phyloP scores from a whole-genome alignment of 2,113 vertebrate species.

The Isichthys henryi region DNA sequence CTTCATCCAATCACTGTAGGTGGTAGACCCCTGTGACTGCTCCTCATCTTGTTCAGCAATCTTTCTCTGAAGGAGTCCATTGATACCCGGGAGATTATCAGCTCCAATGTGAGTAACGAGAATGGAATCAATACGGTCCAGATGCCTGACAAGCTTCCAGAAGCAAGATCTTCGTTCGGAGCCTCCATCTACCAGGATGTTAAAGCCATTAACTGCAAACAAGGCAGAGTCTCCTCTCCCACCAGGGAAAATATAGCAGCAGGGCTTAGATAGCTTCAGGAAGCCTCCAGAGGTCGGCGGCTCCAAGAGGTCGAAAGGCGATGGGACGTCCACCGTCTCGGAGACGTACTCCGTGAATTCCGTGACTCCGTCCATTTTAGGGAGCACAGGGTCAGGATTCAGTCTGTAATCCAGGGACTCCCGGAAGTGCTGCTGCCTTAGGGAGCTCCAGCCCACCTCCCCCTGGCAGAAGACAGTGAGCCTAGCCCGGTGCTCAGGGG shows the following conservation, averaged over 20 bases:
- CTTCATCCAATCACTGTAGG: slow-evolving; percentile 90
- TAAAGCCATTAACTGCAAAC: slow-evolving; percentile 96
- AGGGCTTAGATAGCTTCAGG: slow-evolving; percentile 93
- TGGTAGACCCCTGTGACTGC: slow-evolving; percentile 79
- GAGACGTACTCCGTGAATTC: slow-evolving; percentile 92
- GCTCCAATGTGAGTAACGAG: slow-evolving; percentile 95
- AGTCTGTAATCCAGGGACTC: slow-evolving; percentile 70
- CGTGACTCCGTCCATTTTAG: slow-evolving; percentile 86
- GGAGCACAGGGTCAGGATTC: slow-evolving; percentile 76
- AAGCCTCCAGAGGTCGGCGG: slow-evolving; percentile 96
- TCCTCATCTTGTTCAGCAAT: slow-evolving; percentile 92
- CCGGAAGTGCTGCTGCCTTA: slow-evolving; percentile 66
- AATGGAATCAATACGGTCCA: slow-evolving; percentile 92
- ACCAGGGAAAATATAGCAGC: slow-evolving; percentile 97
- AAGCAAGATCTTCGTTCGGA: slow-evolving; percentile 93
- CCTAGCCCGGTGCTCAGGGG: slow-evolving; percentile 61
- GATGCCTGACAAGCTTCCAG: slow-evolving; percentile 94
- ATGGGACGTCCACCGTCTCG: slow-evolving; percentile 86
- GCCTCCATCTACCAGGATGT: slow-evolving; percentile 92
- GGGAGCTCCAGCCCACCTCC: slow-evolving; percentile 85
- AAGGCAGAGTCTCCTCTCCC: slow-evolving; percentile 93
- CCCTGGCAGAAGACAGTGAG: slow-evolving; percentile 82
- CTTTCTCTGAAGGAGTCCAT: slow-evolving; percentile 91
- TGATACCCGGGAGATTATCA: slow-evolving; percentile 93
- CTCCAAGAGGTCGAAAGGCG: slow-evolving; percentile 92